These are phyloP conservation scores for Clitarchus hookeri DNA, from an alignment of 2,888 invertebrate genomes.

Conservation along the genomic window DNA sequence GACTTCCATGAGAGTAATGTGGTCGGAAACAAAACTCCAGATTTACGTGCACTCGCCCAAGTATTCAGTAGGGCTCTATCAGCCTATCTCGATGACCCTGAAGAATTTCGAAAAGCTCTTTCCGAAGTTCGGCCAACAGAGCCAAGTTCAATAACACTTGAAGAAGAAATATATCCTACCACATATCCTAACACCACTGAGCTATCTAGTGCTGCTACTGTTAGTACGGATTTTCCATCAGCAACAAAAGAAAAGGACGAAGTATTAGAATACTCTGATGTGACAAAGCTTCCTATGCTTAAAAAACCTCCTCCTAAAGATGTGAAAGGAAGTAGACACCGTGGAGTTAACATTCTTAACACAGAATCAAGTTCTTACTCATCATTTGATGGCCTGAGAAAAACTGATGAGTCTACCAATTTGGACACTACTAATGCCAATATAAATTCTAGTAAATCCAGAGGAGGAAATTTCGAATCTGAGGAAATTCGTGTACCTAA, in stretches of 20 bases:
- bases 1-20: background rate
- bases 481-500: background rate
- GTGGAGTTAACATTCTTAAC: background rate
- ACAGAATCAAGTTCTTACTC: background rate
- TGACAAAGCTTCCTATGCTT: slow-evolving; percentile 52
- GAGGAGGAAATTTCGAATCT: background rate
- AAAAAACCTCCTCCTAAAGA: background rate
- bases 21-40: slow-evolving; percentile 40
- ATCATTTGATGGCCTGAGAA: background rate
- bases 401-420: background rate
- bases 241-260: slow-evolving; percentile 71
- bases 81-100: slow-evolving; percentile 81
- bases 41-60: slow-evolving; percentile 75
- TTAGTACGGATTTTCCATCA: slow-evolving; percentile 42
- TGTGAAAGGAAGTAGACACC: background rate
- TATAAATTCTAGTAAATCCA: background rate
- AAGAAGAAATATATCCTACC: background rate
- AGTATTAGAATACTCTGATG: slow-evolving; percentile 77
- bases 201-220: background rate
- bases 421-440: background rate
- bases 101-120: slow-evolving; percentile 75
- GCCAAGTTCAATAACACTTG: slow-evolving; percentile 36
- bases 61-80: slow-evolving; percentile 83
- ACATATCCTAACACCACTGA: background rate
- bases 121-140: slow-evolving; percentile 80